Conservation (phyloP, 2,888 invertebrate genomes). For the Nebria brevicollis region DNA sequence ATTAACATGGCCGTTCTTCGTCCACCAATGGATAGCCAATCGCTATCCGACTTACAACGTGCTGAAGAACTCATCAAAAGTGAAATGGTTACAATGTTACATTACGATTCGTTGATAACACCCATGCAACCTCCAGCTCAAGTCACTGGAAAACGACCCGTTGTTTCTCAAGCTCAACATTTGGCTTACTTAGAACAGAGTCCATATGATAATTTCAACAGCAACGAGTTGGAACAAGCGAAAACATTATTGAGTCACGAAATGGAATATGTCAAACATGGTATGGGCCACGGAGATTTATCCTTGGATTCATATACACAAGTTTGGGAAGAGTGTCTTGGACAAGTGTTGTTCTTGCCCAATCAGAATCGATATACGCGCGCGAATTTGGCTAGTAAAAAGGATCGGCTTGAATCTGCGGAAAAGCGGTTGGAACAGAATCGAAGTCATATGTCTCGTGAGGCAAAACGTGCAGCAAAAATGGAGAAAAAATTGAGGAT, state of each 20-base stretch:
- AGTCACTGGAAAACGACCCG: constrained; percentile 66
- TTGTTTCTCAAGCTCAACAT: constrained; percentile 74
- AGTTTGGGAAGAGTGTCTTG: constrained; percentile 95
- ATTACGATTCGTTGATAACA: constrained; percentile 87
- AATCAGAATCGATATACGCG: constrained; percentile 92
- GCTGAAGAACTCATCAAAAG: constrained; percentile 96
- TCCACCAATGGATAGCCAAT: constrained; percentile 78
- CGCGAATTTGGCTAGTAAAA: constrained; percentile 94
- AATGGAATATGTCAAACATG: constrained; percentile 89
- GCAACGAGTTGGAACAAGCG: constrained; percentile 75
- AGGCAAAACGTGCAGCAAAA: constrained; percentile 96
- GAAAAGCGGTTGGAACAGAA: constrained; percentile 94
- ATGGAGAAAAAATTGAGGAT: constrained; percentile 97
- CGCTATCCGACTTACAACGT: constrained; percentile 88
- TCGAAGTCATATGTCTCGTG: constrained; percentile 94
- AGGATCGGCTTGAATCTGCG: constrained; percentile 92
- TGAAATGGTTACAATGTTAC: constrained; percentile 96
- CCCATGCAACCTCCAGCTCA: constrained; percentile 65
- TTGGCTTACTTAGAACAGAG: constrained; percentile 86
- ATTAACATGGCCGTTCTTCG: constrained; percentile 86
- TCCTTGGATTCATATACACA: constrained; percentile 91
- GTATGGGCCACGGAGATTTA: constrained; percentile 96
- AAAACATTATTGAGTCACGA: constrained; percentile 77
- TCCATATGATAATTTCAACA: constrained; percentile 79
- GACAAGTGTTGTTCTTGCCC: constrained; percentile 91